These are phyloP conservation scores for Calliopum simillimum DNA, from an alignment of 2,888 invertebrate species.

Conservation along the genomic window DNA sequence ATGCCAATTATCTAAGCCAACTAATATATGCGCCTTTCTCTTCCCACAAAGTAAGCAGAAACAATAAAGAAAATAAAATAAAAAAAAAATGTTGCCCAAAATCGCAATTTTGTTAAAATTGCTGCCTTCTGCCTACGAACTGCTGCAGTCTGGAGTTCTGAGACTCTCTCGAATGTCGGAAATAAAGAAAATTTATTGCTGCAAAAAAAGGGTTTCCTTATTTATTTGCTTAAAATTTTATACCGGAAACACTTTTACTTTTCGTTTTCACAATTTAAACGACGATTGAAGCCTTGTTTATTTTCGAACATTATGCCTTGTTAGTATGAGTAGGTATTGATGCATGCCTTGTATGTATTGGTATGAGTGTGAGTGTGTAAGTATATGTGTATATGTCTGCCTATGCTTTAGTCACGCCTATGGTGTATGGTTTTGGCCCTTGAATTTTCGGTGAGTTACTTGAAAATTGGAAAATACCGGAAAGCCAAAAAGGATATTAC, in stretches of 20 bases:
- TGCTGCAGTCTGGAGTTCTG: no score
- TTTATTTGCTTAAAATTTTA: constrained; percentile 47
- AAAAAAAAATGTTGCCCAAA: no score
- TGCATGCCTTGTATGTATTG: not conserved
- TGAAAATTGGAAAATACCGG: constrained; percentile 44
- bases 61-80: no score
- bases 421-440: constrained; percentile 17
- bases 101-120: no score
- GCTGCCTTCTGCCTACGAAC: no score
- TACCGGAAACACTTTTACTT: constrained; percentile 45
- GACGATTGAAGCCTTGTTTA: constrained; percentile 28
- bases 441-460: constrained; percentile 19
- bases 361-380: constrained; percentile 21
- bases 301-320: not conserved
- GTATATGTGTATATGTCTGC: constrained; percentile 17
- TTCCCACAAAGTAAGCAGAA: no score
- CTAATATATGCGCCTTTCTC: no score
- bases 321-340: not conserved
- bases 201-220: constrained; percentile 43
- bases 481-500: constrained; percentile 58
- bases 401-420: constrained; percentile 18
- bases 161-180: constrained; percentile 23
- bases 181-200: constrained; percentile 41
- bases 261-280: constrained; percentile 33
- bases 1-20: no score